Base-by-base conservation (phyloP, 2,113 vertebrate genomes). In the Ceyx melanurus region DNA sequence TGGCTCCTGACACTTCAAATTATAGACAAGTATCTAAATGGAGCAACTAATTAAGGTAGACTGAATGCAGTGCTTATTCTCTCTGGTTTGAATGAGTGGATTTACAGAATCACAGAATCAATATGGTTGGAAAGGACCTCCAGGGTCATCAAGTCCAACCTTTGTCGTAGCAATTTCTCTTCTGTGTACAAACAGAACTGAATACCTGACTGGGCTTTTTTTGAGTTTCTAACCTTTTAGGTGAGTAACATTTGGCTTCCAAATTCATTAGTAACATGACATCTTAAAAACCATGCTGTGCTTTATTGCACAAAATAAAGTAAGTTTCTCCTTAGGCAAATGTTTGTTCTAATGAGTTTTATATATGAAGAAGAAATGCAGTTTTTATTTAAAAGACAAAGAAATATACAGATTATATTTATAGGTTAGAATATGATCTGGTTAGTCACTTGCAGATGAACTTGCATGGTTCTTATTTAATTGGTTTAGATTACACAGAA, bases 331-430 rank as follows among this genome's bases (percentile, higher is more conserved):
- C 23, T 90, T 64, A 61, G 29, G 31, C n/a, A 91, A 89, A 17
- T 1, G 21, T 17, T 87, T 61, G 13, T 54, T 84, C 70, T 28
- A 82, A 72, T 21, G 11, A 58, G 1, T 45, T 91, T 60, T 37
- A 14, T 3, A 9, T 6, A 26, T 12, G 5, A 26, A 33, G 51
- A 58, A 45, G 6, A 37, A 37, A 1, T 0, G 0, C 21, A 57
- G 19, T 16, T 77, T 74, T 65, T 81, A 29, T 70, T 68, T 65
- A 42, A 54, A 7, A n/a, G 42, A 23, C 13, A 51, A 68, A 37
- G 5, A 71, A 21, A 37, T 14, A 75, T 57, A 5, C 5, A 42
- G 54, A 56, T 67, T 33, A 14, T 0, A 1, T 80, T 66, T 53
- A 20, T 1, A 64, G 12, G 17, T 61, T 46, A 53, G 42, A 31